Base-by-base conservation (phyloP, 2,113 vertebrate species). In the Haliaeetus leucogaster region DNA sequence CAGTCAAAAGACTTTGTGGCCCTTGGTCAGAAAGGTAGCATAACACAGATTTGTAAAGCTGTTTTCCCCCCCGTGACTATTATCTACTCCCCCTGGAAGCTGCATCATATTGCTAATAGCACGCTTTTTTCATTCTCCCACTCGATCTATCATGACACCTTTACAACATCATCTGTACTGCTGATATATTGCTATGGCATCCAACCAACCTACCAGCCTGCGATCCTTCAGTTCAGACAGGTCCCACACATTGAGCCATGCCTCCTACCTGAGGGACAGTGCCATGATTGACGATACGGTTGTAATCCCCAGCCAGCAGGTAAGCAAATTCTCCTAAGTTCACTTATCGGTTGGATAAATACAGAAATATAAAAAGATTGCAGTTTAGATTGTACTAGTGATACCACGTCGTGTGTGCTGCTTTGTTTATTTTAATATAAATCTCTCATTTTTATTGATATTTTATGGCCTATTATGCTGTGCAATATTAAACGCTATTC, bases 161-260 rank as follows among this genome's bases (percentile, higher is more conserved):
- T 97, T 94, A 70, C 98, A 97, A 96, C 94, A 96, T 94, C 91
- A 50, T 93, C 87, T 82, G 97, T 86, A 86, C 97, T 95, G 97
- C 96, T 93, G 98, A 80, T 97, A 52, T 59, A 71, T 97, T 97
- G 96, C 95, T 98, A 82, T 97, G 98, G 88, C 97, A 97, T 93
- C 97, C 95, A 92, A 96, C 98, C 97, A 97, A 98, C 98, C 97
- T 95, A 83, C 96, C 98, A 98, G 98, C 98, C 98, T 99, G 89
- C 98, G 98, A 63, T 98, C 98, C 98, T 99, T 98, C 99, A 99
- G 99, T 98, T 99, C 99, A 63, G 99, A 99, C 98, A 99, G 99
- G 98, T 99, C 99, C 56, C 99, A 99, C 98, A 99, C 99, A 0
- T 97, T 99, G 97, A 99, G 99, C 97, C 99, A 99, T 79, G 97